phyloP scores from a whole-genome alignment of 2,797 vertebrate genomes.

The Ctenosaura bakeri region DNA sequence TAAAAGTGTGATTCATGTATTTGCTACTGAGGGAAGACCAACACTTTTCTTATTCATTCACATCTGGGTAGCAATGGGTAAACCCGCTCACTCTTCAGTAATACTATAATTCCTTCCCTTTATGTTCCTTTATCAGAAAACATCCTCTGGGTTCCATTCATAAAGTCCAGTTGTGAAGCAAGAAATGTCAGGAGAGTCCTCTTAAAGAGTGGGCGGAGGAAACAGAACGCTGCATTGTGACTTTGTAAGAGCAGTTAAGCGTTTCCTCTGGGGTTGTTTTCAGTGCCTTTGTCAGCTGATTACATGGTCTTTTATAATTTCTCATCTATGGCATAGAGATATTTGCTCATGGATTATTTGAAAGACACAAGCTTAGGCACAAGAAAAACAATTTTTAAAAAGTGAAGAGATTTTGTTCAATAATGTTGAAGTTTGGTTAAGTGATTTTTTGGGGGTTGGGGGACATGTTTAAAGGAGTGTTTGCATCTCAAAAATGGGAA shows the following conservation, averaged over 20 bases:
- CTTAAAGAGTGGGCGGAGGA: conserved; percentile 79
- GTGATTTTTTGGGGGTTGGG: conserved; percentile 55
- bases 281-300: conserved; percentile 89
- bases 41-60: conserved; percentile 63
- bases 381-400: conserved; percentile 80
- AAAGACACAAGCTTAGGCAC: conserved; percentile 82
- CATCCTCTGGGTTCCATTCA: conserved; percentile 81
- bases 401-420: conserved; percentile 69
- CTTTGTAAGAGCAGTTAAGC: conserved; percentile 73
- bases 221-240: conserved; percentile 82
- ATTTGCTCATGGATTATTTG: conserved; percentile 87
- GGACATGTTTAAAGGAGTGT: conserved; percentile 29
- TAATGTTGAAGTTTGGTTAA: conserved; percentile 61
- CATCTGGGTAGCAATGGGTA: conserved; percentile 68
- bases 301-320: conserved; percentile 88
- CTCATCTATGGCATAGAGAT: conserved; percentile 81
- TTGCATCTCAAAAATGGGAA: conserved; percentile 52
- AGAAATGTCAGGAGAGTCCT: conserved; percentile 82
- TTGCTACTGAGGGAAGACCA: conserved; percentile 59
- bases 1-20: conserved; percentile 53
- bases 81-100: conserved; percentile 69
- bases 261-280: conserved; percentile 84
- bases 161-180: conserved; percentile 81
- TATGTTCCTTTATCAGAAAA: conserved; percentile 75
- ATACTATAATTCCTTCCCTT: conserved; percentile 68